These are phyloP conservation scores for Allacma fusca DNA, from an alignment of 2,888 invertebrate genomes.

Conservation along the genomic window DNA sequence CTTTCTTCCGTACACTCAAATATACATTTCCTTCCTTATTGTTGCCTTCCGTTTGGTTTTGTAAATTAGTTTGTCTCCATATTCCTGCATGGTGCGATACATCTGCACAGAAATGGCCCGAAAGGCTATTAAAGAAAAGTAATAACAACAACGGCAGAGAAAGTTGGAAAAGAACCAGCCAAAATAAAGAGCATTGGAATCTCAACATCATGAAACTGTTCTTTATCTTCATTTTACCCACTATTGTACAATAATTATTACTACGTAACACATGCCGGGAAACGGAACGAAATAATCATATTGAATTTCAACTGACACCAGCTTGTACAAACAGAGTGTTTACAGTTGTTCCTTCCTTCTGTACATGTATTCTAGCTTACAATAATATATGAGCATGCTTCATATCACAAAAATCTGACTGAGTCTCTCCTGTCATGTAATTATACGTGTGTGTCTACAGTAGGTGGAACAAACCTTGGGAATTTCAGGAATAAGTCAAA, in stretches of 20 bases:
- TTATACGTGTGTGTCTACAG: no score
- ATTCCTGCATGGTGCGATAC: neutral
- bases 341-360: neutral
- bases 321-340: neutral
- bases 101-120: neutral
- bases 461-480: no score
- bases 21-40: no score
- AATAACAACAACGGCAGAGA: no score
- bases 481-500: no score
- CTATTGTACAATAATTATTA: neutral
- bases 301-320: slow-evolving; percentile 8
- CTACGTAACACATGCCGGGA: neutral
- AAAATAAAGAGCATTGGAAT: neutral
- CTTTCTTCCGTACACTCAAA: no score
- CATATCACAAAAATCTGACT: neutral
- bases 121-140: no score
- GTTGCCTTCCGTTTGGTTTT: no score
- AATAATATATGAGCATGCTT: neutral
- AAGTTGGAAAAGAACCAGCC: no score
- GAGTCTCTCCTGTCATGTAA: neutral
- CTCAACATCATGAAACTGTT: neutral
- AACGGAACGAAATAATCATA: neutral
- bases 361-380: neutral
- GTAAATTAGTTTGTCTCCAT: no score
- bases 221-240: neutral